Evolutionary conservation across 1,140 invertebrate genomes (phyloP).

Genomic region (Coptotermes formosanus): DNA sequence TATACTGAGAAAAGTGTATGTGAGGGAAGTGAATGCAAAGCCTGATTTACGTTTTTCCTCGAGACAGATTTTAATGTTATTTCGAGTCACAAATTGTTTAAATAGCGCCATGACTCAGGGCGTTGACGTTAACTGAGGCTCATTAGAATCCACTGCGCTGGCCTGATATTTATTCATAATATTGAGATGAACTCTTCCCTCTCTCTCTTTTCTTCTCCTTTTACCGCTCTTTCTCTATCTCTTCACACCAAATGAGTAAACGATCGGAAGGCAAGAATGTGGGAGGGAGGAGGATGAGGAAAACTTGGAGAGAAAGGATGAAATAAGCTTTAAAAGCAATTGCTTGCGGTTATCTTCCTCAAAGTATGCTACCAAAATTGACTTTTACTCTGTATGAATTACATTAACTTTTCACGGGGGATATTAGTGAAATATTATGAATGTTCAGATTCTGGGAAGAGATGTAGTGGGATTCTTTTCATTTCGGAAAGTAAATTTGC

Average conservation of each 20-base stretch:
- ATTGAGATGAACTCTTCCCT: constrained; percentile 35
- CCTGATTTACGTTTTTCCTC: constrained; percentile 49
- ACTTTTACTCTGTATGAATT: constrained; percentile 26
- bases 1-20: constrained; percentile 20
- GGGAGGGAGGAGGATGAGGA: neutral
- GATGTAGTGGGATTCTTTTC: neutral
- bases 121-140: constrained; percentile 51
- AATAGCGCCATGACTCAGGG: constrained; percentile 53
- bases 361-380: constrained; percentile 29
- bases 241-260: constrained; percentile 27
- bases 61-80: constrained; percentile 54
- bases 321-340: constrained; percentile 24
- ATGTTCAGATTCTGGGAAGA: constrained; percentile 2
- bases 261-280: constrained; percentile 16
- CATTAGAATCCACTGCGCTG: constrained; percentile 46
- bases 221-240: constrained; percentile 9
- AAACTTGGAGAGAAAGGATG: constrained; percentile 8
- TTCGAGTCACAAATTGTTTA: constrained; percentile 56
- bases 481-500: neutral
- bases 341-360: constrained; percentile 30
- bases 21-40: constrained; percentile 43
- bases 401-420: constrained; percentile 24
- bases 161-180: constrained; percentile 38
- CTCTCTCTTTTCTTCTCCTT: constrained; percentile 22
- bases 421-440: constrained; percentile 3